Percentiles rank a stretch among this genome's conserved stretches.
phyloP scores from a whole-genome alignment of 2,888 invertebrate genomes.

The Idaea aversata region DNA sequence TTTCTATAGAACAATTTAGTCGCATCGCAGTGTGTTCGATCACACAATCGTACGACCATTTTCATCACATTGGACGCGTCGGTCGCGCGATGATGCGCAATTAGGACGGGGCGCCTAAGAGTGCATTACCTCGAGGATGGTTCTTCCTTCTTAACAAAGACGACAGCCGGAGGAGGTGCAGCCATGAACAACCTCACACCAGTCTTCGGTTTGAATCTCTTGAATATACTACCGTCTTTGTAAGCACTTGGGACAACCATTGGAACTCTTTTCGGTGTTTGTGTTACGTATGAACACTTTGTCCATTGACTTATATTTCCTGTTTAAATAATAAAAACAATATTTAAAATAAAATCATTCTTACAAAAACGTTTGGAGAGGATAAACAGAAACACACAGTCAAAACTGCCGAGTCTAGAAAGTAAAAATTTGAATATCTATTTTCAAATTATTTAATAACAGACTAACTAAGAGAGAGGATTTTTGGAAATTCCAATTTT shows the following conservation, averaged over 20 bases:
- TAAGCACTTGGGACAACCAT: slow-evolving; percentile 85
- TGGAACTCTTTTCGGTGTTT: slow-evolving; percentile 85
- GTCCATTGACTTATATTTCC: slow-evolving; percentile 92
- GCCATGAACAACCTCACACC: slow-evolving; percentile 78
- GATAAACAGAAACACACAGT: no score
- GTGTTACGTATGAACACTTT: slow-evolving; percentile 87
- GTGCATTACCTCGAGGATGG: slow-evolving; percentile 44
- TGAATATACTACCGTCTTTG: slow-evolving; percentile 79
- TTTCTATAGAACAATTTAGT: no score
- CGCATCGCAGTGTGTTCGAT: no score
- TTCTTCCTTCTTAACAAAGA: slow-evolving; percentile 77
- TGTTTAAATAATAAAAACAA: slow-evolving; percentile 22
- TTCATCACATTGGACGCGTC: neutral
- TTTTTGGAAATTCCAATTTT: no score
- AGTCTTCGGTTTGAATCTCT: slow-evolving; percentile 81
- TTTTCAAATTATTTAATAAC: no score
- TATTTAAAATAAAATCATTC: no score
- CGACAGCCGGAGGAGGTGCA: slow-evolving; percentile 43
- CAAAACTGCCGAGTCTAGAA: no score
- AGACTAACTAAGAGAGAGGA: no score
- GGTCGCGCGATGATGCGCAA: no score
- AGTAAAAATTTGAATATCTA: no score
- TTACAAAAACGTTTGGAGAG: no score
- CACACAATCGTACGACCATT: no score
- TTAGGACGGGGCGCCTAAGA: neutral